These are phyloP conservation scores for Carollia perspicillata DNA, from an alignment of 2,113 vertebrate species.

Conservation along the genomic window DNA sequence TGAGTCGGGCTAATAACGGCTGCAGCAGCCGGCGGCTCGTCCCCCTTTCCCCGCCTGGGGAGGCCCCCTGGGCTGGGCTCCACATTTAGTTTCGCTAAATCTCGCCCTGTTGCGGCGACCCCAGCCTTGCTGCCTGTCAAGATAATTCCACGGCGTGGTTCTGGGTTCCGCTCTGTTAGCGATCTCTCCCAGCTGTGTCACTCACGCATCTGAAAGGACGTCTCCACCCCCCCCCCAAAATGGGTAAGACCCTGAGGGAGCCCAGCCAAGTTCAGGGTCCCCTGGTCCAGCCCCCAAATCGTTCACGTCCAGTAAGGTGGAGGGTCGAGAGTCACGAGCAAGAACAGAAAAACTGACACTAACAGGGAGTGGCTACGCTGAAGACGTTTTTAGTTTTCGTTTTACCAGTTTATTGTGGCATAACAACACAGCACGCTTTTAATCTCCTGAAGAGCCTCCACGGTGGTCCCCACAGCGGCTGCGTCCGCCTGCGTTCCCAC, in stretches of 20 bases:
- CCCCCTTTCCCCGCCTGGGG: background rate
- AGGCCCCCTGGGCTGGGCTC: background rate
- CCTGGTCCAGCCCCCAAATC: background rate
- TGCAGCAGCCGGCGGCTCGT: background rate
- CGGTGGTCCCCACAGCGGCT: fast-evolving
- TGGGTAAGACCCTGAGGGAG: background rate
- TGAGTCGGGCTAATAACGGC: background rate
- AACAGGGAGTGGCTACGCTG: background rate
- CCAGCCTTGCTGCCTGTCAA: background rate
- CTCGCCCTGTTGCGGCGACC: background rate
- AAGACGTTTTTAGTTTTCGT: background rate
- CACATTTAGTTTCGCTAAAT: background rate
- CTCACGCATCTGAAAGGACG: background rate
- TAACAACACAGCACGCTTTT: background rate
- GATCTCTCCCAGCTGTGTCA: background rate
- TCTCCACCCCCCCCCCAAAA: background rate
- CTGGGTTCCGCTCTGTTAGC: background rate
- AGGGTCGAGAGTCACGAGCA: background rate
- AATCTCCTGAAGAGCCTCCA: background rate
- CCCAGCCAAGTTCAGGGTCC: no score
- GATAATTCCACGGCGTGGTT: background rate
- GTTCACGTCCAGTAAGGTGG: background rate
- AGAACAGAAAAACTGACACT: background rate
- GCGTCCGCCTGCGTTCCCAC: background rate
- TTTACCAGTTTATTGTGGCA: background rate